Percentiles rank a stretch among this genome's conserved stretches.
These are phyloP conservation scores for Mesorhabditis sp. DNA, from an alignment of 2,888 invertebrate genomes.

Conservation along the genomic window DNA sequence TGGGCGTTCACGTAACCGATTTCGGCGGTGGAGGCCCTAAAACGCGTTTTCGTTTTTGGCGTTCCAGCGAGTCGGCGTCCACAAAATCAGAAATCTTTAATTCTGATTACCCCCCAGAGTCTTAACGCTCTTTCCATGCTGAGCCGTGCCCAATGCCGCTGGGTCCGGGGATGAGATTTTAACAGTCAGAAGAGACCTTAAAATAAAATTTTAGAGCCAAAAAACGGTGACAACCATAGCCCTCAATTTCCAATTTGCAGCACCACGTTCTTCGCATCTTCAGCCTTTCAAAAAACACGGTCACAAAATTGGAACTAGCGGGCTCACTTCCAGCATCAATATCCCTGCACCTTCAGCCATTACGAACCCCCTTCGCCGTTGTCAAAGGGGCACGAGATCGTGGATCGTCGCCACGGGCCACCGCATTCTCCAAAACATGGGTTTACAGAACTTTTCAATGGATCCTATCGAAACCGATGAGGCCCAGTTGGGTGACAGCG, in stretches of 20 bases:
- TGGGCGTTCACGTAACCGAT: conserved; percentile 82
- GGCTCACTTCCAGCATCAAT: conserved; percentile 16
- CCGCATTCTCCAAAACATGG: conserved; percentile 31
- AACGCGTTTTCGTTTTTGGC: too few relatives aligned
- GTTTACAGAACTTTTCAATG: not conserved
- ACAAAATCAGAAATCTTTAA: too few relatives aligned
- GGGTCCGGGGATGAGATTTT: conserved; percentile 84
- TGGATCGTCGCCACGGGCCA: conserved; percentile 29
- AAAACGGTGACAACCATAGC: conserved; percentile 72
- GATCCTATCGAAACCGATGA: conserved; percentile 39
- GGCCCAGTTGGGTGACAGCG: conserved; percentile 35
- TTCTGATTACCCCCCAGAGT: conserved; percentile 60
- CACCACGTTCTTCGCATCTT: conserved; percentile 75
- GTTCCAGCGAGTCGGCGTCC: too few relatives aligned
- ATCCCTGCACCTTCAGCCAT: conserved; percentile 95
- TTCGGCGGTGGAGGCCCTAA: too few relatives aligned
- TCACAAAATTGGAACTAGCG: conserved; percentile 13
- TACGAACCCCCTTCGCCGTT: conserved; percentile 77
- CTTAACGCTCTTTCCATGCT: conserved; percentile 80
- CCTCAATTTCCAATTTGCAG: conserved; percentile 79
- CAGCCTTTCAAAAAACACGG: conserved; percentile 79
- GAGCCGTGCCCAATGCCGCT: conserved; percentile 80
- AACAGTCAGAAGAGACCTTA: conserved; percentile 66
- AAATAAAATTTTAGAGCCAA: not conserved
- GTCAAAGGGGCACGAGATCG: conserved; percentile 89